Evolutionary conservation across 2,888 invertebrate species (phyloP).

Genomic region (Chironomus tentans): DNA sequence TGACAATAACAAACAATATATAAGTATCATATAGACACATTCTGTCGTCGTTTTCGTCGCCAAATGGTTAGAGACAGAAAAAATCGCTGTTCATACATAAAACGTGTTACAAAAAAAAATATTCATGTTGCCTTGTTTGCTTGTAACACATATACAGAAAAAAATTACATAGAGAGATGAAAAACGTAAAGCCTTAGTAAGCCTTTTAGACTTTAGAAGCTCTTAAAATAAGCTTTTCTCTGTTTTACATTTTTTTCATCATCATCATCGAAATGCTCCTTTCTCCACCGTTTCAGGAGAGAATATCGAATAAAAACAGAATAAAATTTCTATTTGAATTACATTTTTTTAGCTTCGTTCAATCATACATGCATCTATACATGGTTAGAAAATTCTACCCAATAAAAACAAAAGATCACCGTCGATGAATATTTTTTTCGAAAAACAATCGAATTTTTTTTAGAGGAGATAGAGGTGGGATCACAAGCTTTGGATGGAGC

Average conservation of each 20-base stretch:
- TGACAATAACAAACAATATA: background rate
- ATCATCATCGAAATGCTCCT: constrained; percentile 15
- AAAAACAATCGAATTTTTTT: too few species aligned
- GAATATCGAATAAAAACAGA: too few species aligned
- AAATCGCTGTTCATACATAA: background rate
- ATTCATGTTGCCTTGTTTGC: background rate
- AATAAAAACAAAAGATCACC: too few species aligned
- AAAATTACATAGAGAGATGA: background rate
- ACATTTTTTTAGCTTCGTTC: too few species aligned
- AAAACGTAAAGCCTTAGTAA: background rate
- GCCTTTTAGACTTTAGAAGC: constrained; percentile 8
- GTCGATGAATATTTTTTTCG: too few species aligned
- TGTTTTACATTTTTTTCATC: background rate
- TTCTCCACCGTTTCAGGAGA: background rate
- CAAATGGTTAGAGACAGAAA: background rate
- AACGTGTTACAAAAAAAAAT: background rate
- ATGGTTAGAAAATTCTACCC: too few species aligned
- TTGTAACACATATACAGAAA: background rate
- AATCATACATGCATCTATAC: too few species aligned
- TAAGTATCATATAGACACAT: background rate
- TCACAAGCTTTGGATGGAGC: too few species aligned
- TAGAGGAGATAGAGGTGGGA: too few species aligned
- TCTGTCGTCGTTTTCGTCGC: background rate
- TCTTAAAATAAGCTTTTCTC: background rate
- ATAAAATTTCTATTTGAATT: too few species aligned